Evolutionary conservation across 1,140 invertebrate species (phyloP), one percentile per base, ranked within the genome.

Genomic region (Pseudoatta argentina): DNA sequence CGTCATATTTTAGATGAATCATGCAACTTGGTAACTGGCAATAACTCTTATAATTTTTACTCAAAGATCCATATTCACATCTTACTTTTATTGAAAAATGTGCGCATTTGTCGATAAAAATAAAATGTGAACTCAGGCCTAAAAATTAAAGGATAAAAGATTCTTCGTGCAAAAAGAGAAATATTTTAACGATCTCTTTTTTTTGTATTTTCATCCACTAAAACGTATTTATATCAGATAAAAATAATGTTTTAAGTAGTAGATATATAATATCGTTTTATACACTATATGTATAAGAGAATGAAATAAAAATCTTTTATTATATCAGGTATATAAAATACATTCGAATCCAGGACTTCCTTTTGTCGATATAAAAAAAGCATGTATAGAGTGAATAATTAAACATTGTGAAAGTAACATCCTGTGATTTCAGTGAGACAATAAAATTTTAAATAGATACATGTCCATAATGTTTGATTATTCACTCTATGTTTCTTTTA

Each of bases 1-100:
- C 21, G 64, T 81, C 78, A 44, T 67, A 57, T 71, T 71, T 21
- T 34, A 24, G 5, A 71, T 71, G 53, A 71, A 39, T 71, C 78
- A 57, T 10, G 21, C 10, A 57, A 27, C 64, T 51, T 64, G 24
- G 16, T 18, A 21, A 76, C 55, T 7, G 55, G 1, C 4, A 55
- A 16, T 55, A 55, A 2, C 21, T 57, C 24, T 24, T 14, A 8
- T 55, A 34, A 67, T 57, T 81, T 69, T 69, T 55, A 39, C 14
- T 69, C 6, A 39, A 39, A 39, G 7, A 7, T 39, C 34, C 34
- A 39, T 39, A 39, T 8, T 8, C 34, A 39, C 34, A 39, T 34
- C 30, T 34, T 6, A 34, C 6, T 39, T 39, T 39, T 39, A 39
- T 39, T 39, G 7, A 39, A 8, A 44, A 44, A 44, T 44, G 10